Evolutionary conservation across 2,797 vertebrate species (phyloP), one percentile per base, ranked within the genome.

Genomic region (Schizopygopsis malacanthus): DNA sequence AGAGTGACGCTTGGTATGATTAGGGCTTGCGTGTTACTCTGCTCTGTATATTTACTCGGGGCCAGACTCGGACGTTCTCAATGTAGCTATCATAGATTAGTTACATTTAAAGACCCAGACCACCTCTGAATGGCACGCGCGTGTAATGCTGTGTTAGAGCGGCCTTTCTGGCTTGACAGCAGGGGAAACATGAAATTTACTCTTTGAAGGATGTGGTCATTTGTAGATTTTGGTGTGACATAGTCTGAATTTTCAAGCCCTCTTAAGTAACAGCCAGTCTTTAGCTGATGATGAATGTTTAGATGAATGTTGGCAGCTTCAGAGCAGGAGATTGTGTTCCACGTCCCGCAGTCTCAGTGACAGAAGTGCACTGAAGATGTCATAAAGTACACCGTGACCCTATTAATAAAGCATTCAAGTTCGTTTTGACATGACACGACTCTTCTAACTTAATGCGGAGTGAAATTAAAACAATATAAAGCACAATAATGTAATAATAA

Each of bases 11-110:
- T 82, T 20, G 16, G 87, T 88, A 87, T 95, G 95, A 96, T 95
- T 95, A 94, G 94, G 94, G 93, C 90, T 87, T 75, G 77, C 73
- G 65, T 73, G 82, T 83, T 73, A 75, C 59, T 33, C 78, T 90
- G 87, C 81, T 85, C 91, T 95, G 94, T 95, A 94, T 96, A 96
- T 96, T 95, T 96, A 95, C 88, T 89, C 89, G 90, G 87, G 91
- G 86, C 88, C 90, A 86, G 93, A 89, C 91, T 94, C 92, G 92
- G 93, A 95, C 95, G 92, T 95, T 92, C 93, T 93, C 91, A 90
- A 91, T 91, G 87, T 87, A 93, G 92, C 94, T 90, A 87, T 94
- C 93, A 91, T 90, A 93, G 93, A 94, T 95, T 93, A 90, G 93
- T 94, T 95, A 94, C 92, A 93, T 85, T 88, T 92, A 90, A 87